phyloP scores from a whole-genome alignment of 2,797 vertebrate species.

The Pipistrellus pygmaeus region DNA sequence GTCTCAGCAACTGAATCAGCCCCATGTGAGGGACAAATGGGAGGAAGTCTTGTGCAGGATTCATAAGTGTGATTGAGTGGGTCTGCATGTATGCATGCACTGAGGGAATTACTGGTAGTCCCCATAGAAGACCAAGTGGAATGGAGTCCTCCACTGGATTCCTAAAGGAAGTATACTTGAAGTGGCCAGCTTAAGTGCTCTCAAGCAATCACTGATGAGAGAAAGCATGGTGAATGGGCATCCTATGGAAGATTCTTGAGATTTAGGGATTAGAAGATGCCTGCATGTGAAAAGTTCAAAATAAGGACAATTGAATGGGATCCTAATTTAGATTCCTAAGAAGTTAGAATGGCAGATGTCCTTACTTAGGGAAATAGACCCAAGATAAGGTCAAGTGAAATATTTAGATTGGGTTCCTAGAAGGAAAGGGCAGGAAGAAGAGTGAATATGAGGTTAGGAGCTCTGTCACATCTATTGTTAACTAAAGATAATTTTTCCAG shows the following conservation, averaged over 20 bases:
- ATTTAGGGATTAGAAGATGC: not conserved
- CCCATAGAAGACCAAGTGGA: not conserved
- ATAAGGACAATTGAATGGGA: not conserved
- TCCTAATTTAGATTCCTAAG: not conserved
- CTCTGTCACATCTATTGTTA: not conserved
- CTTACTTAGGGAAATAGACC: not conserved
- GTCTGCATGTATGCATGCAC: not conserved
- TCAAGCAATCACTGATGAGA: not conserved
- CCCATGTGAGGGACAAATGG: not conserved
- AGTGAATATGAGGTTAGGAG: not conserved
- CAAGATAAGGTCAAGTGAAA: not conserved
- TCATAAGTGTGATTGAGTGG: not conserved
- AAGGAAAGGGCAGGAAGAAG: not conserved
- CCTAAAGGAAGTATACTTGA: not conserved
- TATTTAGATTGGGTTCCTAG: not conserved
- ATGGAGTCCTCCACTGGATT: not conserved
- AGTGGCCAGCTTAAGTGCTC: not conserved
- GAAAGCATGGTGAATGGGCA: not conserved
- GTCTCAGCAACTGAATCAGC: not conserved
- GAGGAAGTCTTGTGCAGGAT: not conserved
- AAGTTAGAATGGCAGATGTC: not conserved
- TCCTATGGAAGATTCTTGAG: not conserved
- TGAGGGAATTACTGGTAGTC: not conserved
- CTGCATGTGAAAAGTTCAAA: not conserved
- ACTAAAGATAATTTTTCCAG: slow-evolving; percentile 22